Percentiles rank a stretch among this genome's conserved stretches.
phyloP scores from a whole-genome alignment of 2,888 invertebrate species.

The Frankliniella intonsa region DNA sequence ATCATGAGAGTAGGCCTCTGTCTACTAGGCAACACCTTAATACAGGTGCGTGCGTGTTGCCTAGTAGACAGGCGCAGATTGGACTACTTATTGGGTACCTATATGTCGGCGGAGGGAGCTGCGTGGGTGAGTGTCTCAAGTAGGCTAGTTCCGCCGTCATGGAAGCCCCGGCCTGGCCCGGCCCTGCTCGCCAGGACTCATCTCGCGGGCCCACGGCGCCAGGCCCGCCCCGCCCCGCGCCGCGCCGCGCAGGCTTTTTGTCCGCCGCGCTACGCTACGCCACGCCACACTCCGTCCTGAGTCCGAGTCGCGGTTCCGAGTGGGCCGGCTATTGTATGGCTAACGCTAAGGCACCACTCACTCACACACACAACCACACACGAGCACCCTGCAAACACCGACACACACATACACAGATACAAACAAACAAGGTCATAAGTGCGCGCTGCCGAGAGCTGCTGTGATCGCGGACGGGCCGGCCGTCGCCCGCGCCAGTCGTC shows the following conservation, averaged over 20 bases:
- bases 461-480: background rate
- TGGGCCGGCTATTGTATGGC: conserved; percentile 21
- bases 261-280: conserved; percentile 2
- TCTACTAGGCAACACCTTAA: no score
- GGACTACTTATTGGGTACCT: no score
- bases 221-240: background rate
- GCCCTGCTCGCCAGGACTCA: background rate
- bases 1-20: no score
- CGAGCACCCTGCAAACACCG: background rate
- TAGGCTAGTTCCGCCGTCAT: no score
- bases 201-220: background rate
- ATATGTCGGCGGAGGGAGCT: no score
- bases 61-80: no score
- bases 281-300: background rate
- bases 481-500: background rate
- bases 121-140: no score
- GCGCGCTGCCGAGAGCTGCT: background rate
- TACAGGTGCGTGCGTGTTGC: no score
- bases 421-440: conserved; percentile 12
- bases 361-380: background rate
- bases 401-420: background rate
- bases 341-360: background rate
- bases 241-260: background rate
- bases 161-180: no score
- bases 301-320: background rate